Conservation (phyloP, 2,113 vertebrate species). For the Orcinus orca region DNA sequence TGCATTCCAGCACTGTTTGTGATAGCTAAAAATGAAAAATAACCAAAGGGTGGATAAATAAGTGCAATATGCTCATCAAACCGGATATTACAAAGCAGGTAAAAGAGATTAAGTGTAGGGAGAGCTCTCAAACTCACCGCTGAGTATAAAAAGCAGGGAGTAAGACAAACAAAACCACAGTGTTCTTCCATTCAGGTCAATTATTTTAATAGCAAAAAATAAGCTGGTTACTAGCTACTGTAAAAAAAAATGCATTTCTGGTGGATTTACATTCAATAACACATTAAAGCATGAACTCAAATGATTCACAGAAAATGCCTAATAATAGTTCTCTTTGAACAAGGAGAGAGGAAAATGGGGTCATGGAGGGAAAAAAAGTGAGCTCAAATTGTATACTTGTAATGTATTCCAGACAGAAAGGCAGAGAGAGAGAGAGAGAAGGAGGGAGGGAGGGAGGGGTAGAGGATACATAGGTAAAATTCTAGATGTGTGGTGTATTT, state of each 20-base stretch:
- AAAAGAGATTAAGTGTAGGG: accelerated
- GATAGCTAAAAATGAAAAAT: not conserved
- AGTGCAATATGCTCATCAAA: not conserved
- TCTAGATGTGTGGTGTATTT: not conserved
- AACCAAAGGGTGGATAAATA: no score
- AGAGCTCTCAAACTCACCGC: not conserved
- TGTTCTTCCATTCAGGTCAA: no score
- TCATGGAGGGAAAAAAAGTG: not conserved
- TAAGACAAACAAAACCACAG: not conserved
- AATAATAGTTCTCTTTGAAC: not conserved
- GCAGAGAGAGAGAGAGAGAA: not conserved
- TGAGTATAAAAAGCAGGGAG: not conserved
- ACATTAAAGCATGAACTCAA: not conserved
- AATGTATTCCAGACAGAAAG: not conserved
- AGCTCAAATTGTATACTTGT: not conserved
- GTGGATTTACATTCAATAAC: not conserved
- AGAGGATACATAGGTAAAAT: not conserved
- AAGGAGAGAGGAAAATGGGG: not conserved
- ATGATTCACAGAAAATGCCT: not conserved
- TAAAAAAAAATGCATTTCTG: not conserved
- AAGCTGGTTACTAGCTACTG: not conserved
- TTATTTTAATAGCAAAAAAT: not conserved
- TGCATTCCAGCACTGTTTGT: no score
- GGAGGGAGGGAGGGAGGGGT: not conserved
- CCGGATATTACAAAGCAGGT: not conserved